Conservation (phyloP, 2,797 vertebrate species). For the Mormyrus proboscirostris region DNA sequence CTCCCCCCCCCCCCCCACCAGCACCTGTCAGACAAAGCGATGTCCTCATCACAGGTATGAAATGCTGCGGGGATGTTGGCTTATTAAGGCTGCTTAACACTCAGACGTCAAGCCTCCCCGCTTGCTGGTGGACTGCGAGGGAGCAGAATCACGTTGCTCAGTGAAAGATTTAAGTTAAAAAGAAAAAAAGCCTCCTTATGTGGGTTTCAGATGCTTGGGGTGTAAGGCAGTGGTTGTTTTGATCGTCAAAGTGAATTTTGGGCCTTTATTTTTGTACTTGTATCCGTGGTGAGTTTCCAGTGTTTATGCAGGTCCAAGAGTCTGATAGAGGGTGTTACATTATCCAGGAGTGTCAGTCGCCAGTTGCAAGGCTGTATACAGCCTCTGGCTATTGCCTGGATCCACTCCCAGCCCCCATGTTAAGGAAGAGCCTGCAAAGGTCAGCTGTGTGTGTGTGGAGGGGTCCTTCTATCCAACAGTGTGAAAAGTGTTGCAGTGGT, state of each 20-base stretch:
- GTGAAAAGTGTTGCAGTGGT: background rate
- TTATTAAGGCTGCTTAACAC: background rate
- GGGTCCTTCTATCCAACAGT: background rate
- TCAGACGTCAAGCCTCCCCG: background rate
- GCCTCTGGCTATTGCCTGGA: background rate
- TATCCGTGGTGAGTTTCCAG: constrained; percentile 11
- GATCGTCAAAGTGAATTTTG: background rate
- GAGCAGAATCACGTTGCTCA: background rate
- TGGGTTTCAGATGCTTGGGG: background rate
- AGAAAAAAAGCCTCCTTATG: background rate
- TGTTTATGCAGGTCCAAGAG: background rate
- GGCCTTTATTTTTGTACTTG: background rate
- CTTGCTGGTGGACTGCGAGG: background rate
- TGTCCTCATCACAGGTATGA: background rate
- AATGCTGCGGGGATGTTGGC: background rate
- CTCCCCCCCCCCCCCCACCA: background rate
- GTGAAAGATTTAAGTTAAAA: background rate
- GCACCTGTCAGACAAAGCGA: background rate
- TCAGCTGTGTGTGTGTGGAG: background rate
- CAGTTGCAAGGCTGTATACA: background rate
- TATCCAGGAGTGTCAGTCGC: background rate
- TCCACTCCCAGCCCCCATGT: background rate
- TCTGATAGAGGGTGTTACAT: background rate
- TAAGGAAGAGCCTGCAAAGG: background rate
- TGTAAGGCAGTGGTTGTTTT: background rate